Evolutionary conservation across 1,140 invertebrate genomes (phyloP).

Genomic region (Drosophila tsacasi): DNA sequence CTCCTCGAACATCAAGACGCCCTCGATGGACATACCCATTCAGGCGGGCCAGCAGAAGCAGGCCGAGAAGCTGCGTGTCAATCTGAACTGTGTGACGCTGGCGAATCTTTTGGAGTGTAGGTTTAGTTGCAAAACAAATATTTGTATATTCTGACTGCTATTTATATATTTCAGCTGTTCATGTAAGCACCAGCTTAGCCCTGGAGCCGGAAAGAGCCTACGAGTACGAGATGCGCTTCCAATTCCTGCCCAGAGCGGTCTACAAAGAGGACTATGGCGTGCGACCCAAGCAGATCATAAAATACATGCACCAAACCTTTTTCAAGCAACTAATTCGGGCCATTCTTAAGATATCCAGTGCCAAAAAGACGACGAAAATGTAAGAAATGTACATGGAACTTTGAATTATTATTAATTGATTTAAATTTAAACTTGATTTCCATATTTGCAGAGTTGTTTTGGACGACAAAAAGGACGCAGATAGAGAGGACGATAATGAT

Average conservation of each 20-base stretch:
- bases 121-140: background rate
- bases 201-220: conserved; percentile 86
- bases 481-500: conserved; percentile 67
- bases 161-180: conserved; percentile 83
- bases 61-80: conserved; percentile 89
- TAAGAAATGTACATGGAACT: conserved; percentile 9
- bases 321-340: conserved; percentile 88
- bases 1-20: conserved; percentile 96
- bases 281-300: conserved; percentile 89
- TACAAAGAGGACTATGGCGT: conserved; percentile 91
- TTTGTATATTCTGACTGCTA: background rate
- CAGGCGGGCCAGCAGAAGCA: conserved; percentile 86
- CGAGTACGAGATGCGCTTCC: conserved; percentile 88
- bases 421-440: conserved; percentile 19
- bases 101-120: conserved; percentile 91
- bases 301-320: conserved; percentile 89
- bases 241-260: conserved; percentile 90
- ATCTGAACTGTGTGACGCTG: conserved; percentile 91
- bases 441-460: conserved; percentile 72
- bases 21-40: conserved; percentile 97
- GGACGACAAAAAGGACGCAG: conserved; percentile 69
- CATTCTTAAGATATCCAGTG: conserved; percentile 85
- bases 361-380: conserved; percentile 67
- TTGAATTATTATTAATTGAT: no score
- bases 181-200: conserved; percentile 88